Percentiles rank a stretch among this genome's conserved stretches.
These are phyloP conservation scores for Sterrhoptilus dennistouni DNA, from an alignment of 2,113 vertebrate species.

Conservation along the genomic window DNA sequence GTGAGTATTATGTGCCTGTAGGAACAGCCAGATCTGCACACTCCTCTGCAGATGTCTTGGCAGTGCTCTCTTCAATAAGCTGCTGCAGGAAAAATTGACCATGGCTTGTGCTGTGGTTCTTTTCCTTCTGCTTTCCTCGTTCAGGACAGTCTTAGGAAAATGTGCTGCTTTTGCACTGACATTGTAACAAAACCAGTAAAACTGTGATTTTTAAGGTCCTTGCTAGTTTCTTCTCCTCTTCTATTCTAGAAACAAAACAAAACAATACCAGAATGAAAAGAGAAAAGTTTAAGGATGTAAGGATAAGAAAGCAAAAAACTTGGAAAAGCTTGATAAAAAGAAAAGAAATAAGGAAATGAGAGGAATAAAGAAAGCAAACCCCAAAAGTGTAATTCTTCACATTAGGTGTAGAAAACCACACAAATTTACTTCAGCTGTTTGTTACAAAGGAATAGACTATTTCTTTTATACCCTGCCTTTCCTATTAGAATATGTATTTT, in stretches of 20 bases:
- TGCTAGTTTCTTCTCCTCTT: background rate
- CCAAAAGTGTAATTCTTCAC: background rate
- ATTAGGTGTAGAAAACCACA: background rate
- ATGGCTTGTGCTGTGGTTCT: background rate
- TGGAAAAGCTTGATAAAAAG: background rate
- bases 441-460: background rate
- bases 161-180: accelerated
- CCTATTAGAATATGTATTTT: background rate
- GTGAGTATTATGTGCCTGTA: background rate
- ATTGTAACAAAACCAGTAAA: background rate
- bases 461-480: background rate
- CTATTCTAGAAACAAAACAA: background rate
- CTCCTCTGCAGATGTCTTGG: constrained; percentile 17
- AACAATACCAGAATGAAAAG: background rate
- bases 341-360: background rate
- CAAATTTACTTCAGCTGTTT: background rate
- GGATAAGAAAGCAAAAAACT: background rate
- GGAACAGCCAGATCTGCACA: background rate
- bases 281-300: background rate
- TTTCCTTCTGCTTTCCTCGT: background rate
- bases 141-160: background rate
- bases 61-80: background rate
- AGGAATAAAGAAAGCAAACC: background rate
- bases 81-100: background rate
- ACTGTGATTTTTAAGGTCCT: background rate